Conservation (phyloP, 2,888 invertebrate species). For the Apamea sordens region DNA sequence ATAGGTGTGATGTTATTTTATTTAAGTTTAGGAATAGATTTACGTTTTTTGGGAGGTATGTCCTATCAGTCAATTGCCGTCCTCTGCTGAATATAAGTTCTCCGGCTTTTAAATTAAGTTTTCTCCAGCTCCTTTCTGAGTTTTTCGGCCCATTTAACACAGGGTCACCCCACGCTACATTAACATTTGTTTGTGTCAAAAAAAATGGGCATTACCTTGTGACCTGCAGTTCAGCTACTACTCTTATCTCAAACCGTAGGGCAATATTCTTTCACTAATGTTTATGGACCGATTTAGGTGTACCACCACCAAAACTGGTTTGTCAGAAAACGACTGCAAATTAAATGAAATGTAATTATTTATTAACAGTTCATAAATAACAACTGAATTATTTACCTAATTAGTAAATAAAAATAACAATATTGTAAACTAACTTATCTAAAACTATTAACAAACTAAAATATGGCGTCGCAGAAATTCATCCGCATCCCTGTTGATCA, state of each 20-base stretch:
- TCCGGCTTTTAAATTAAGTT: background rate
- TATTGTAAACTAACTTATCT: too few relatives aligned
- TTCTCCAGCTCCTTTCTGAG: background rate
- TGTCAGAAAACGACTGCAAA: background rate
- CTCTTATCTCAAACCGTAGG: too few relatives aligned
- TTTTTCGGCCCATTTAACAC: constrained; percentile 35
- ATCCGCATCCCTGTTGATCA: too few relatives aligned
- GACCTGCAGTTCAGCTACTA: too few relatives aligned
- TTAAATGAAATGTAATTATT: background rate
- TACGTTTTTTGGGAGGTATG: background rate
- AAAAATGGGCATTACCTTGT: constrained; percentile 4
- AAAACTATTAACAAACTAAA: background rate
- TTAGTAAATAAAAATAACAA: too few relatives aligned
- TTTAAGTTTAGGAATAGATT: background rate
- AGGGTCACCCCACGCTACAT: constrained; percentile 10
- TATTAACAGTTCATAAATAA: too few relatives aligned
- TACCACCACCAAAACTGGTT: background rate
- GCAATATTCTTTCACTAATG: background rate
- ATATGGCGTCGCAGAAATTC: background rate
- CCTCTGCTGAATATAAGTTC: background rate
- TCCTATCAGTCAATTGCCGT: background rate
- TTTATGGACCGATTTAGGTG: background rate
- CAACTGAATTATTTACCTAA: too few relatives aligned
- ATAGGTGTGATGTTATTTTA: background rate
- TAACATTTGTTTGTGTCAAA: constrained; percentile 32